A percentile compares a stretch with the other conserved stretches of the same genome.
Evolutionary conservation across 1,140 invertebrate genomes (phyloP).

Genomic region (Lysiphlebus fabarum): DNA sequence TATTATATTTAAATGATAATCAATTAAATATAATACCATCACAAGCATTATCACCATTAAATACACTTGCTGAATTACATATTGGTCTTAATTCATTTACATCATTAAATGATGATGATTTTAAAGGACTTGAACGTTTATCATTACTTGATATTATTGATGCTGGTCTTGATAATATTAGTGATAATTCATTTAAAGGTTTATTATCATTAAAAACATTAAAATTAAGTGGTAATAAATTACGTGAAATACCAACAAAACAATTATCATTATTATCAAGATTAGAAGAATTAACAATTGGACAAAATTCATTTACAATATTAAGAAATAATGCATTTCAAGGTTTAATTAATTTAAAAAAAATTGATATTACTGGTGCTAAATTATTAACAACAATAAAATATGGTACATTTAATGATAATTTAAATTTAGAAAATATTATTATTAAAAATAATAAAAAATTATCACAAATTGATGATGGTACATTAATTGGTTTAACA

Average conservation of each 20-base stretch:
- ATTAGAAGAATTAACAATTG: conserved; percentile 75
- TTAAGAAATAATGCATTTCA: conserved; percentile 71
- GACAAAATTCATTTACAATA: conserved; percentile 74
- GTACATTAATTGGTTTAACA: conserved; percentile 71
- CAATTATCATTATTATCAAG: conserved; percentile 68
- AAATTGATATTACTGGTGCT: conserved; percentile 73
- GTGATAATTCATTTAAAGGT: conserved; percentile 70
- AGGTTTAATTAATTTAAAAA: conserved; percentile 71
- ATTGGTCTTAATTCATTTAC: conserved; percentile 80
- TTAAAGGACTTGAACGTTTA: conserved; percentile 70
- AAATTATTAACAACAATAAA: conserved; percentile 67
- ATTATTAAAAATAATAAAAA: conserved; percentile 74
- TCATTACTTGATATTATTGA: conserved; percentile 75
- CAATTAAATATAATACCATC: conserved; percentile 73
- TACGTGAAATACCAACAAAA: conserved; percentile 70
- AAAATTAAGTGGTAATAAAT: conserved; percentile 74
- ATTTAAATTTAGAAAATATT: conserved; percentile 76
- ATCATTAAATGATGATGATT: conserved; percentile 69
- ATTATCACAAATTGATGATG: conserved; percentile 68
- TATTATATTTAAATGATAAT: conserved; percentile 83
- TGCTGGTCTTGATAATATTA: conserved; percentile 74
- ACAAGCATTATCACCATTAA: conserved; percentile 66
- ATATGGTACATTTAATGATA: conserved; percentile 73
- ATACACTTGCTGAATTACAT: conserved; percentile 76
- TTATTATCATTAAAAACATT: conserved; percentile 69